Conservation (phyloP, 2,797 vertebrate genomes). For the Eutrigla gurnardus region DNA sequence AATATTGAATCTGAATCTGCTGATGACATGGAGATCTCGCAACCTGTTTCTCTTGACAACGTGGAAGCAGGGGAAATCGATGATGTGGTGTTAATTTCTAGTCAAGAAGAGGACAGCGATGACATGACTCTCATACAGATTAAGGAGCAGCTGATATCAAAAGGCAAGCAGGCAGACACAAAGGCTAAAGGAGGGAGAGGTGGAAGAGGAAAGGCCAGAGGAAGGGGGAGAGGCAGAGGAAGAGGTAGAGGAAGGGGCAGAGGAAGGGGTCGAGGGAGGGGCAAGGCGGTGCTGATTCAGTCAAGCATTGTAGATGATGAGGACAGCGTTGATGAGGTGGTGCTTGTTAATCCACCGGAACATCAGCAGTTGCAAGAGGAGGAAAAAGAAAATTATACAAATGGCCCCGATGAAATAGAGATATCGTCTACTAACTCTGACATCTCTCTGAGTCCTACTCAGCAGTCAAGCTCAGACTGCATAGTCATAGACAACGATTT, state of each 20-base stretch:
- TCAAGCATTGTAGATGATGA: constrained; percentile 42
- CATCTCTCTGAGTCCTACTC: constrained; percentile 38
- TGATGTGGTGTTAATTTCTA: constrained; percentile 70
- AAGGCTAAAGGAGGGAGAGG: constrained; percentile 63
- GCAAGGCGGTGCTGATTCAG: constrained; percentile 50
- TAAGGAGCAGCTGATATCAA: constrained; percentile 77
- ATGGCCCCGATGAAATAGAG: constrained; percentile 10
- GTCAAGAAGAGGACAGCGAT: constrained; percentile 89
- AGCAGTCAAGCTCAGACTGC: constrained; percentile 55
- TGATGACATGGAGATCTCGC: constrained; percentile 50
- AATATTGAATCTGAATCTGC: constrained; percentile 35
- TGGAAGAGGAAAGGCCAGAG: constrained; percentile 69
- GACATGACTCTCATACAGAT: constrained; percentile 84
- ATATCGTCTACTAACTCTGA: constrained; percentile 34
- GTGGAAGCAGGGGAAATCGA: constrained; percentile 28
- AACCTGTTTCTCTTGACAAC: constrained; percentile 15
- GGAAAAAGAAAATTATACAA: constrained; percentile 64
- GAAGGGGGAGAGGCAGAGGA: constrained; percentile 70
- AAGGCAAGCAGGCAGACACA: constrained; percentile 25
- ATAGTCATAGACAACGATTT: constrained; percentile 61
- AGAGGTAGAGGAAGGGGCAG: constrained; percentile 66
- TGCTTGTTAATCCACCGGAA: constrained; percentile 56
- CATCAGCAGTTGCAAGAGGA: constrained; percentile 68
- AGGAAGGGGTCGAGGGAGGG: constrained; percentile 72
- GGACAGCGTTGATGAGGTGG: constrained; percentile 54